phyloP scores from a whole-genome alignment of 2,888 invertebrate genomes.

The Phyllotreta striolata region DNA sequence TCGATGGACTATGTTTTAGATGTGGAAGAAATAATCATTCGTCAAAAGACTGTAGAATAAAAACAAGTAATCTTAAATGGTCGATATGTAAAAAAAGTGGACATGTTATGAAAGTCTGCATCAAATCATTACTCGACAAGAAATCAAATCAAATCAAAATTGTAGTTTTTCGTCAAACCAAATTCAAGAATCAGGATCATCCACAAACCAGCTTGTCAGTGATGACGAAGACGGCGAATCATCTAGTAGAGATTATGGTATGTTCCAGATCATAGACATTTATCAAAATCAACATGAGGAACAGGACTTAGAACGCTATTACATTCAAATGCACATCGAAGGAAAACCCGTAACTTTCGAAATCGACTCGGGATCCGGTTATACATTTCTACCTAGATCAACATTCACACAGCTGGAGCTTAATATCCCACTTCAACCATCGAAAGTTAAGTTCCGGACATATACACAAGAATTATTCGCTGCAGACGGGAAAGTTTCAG shows the following conservation, averaged over 20 bases:
- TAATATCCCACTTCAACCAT: constrained; percentile 11
- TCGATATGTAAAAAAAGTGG: not conserved
- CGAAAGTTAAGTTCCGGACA: not conserved
- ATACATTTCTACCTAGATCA: not conserved
- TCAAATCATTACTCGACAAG: not conserved
- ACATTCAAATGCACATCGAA: not conserved
- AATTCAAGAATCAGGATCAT: too few relatives aligned
- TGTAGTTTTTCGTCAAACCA: too few relatives aligned
- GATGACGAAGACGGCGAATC: too few relatives aligned
- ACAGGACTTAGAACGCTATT: not conserved
- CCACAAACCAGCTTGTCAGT: too few relatives aligned
- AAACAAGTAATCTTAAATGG: constrained; percentile 11
- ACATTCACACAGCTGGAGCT: not conserved
- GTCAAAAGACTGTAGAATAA: constrained; percentile 9
- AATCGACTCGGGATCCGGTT: constrained; percentile 7
- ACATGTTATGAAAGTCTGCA: not conserved
- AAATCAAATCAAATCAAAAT: too few relatives aligned
- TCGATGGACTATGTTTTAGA: constrained; percentile 8
- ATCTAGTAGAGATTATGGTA: not conserved
- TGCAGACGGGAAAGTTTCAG: not conserved
- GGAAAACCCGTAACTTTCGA: constrained; percentile 6
- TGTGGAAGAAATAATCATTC: constrained; percentile 23
- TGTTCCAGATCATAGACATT: constrained; percentile 10
- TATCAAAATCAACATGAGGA: not conserved
- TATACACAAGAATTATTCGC: not conserved